Percentiles rank a stretch among this genome's conserved stretches.
These are phyloP conservation scores for Huso huso DNA, from an alignment of 2,797 vertebrate genomes.

Conservation along the genomic window DNA sequence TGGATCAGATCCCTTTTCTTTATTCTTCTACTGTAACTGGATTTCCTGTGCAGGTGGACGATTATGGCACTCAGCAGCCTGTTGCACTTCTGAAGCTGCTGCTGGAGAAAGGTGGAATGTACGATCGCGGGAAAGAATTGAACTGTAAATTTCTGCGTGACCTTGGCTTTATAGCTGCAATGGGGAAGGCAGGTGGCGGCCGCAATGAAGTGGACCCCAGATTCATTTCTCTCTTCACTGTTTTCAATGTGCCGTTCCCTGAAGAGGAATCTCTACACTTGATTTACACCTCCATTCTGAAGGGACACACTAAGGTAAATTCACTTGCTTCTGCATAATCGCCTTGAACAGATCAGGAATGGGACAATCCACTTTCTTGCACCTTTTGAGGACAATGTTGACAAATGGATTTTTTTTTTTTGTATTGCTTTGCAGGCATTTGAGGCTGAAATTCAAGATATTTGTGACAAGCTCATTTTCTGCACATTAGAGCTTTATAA, in stretches of 20 bases:
- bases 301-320: constrained; percentile 78
- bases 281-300: constrained; percentile 85
- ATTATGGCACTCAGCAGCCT: constrained; percentile 92
- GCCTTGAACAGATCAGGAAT: not conserved
- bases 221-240: constrained; percentile 84
- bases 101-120: constrained; percentile 79
- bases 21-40: not conserved
- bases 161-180: constrained; percentile 83
- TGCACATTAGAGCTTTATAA: constrained; percentile 84
- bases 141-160: constrained; percentile 84
- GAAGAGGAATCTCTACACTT: constrained; percentile 70
- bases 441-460: constrained; percentile 54
- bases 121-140: constrained; percentile 85
- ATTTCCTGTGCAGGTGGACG: constrained; percentile 69
- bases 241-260: constrained; percentile 85
- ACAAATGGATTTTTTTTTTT: not conserved
- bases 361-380: not conserved
- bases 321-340: not conserved
- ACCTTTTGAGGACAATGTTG: too few species aligned
- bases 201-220: constrained; percentile 87
- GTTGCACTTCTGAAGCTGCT: constrained; percentile 87
- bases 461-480: constrained; percentile 69
- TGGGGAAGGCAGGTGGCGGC: constrained; percentile 93
- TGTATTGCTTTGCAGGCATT: constrained; percentile 62
- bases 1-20: not conserved